Evolutionary conservation across 2,797 vertebrate species (phyloP), one percentile per base, ranked within the genome.

Genomic region (Pygocentrus nattereri): DNA sequence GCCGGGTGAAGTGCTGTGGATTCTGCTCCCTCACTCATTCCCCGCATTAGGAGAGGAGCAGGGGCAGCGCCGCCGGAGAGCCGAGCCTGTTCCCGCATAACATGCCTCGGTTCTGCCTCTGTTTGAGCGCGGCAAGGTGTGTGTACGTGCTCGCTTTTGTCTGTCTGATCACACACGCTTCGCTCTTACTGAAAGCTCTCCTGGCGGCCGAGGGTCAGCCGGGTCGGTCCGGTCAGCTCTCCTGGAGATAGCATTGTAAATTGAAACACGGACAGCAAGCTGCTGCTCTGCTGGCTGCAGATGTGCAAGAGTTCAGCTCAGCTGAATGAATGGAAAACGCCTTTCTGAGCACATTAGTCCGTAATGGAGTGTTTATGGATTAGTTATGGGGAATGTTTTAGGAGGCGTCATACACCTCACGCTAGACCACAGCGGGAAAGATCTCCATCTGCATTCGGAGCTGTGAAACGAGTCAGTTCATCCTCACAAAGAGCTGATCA

Each of bases 1-100:
- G 19, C 2, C 50, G 58, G 54, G 21, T 58, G 54, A 58, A 58
- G 54, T 23, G 54, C 5, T 23, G 54, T 23, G 11, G 54, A 12
- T 12, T 23, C 54, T 62, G 59, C 27, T 62, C 59, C 5, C 13
- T 31, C 59, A 62, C 27, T 62, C 59, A 31, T 62, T 62, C 13
- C 59, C 59, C 30, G 27, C 59, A 31, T 62, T 62, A 62, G 59
- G 12, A 31, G 23, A 18, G 44, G n/a, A 15, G 67, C 67, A 47
- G 12, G n/a, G 19, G 41, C 10, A 5, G 18, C 12, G 23, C 30
- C 19, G n/a, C 59, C 38, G 3, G 68, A 80, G 77, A 79, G 67
- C 49, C 12, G 25, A 68, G 41, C 62, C 82, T 82, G 84, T 75
- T 79, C 34, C 34, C 1, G 79, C 81, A 52, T 52, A 52, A 52